A percentile compares a stretch with the other conserved stretches of the same genome.
These are phyloP conservation scores for Peromyscus polionotus DNA, from an alignment of 2,113 vertebrate species.

Conservation along the genomic window DNA sequence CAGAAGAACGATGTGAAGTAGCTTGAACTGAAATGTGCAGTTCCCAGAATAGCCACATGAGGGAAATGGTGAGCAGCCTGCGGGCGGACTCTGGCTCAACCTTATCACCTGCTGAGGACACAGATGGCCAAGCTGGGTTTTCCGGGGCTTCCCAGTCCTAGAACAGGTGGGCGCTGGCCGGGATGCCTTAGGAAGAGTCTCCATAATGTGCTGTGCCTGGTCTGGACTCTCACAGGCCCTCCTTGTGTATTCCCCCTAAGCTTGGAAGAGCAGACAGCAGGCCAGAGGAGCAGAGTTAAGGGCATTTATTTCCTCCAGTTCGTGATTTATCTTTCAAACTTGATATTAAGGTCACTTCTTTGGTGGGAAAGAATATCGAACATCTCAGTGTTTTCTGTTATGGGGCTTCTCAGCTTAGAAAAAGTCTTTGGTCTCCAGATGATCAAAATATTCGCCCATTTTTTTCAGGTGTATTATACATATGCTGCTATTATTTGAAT, in stretches of 20 bases:
- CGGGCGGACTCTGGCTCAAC: not conserved
- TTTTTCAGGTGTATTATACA: not conserved
- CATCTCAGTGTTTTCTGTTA: not conserved
- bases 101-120: conserved; percentile 72
- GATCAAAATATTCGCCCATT: not conserved
- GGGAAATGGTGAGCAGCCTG: conserved; percentile 65
- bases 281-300: not conserved
- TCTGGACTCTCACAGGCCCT: not conserved
- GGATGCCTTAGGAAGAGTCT: conserved; percentile 38
- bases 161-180: conserved; percentile 71
- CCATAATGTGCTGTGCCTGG: not conserved
- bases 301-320: not conserved
- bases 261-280: not conserved
- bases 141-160: conserved; percentile 71
- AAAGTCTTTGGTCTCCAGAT: conserved; percentile 32
- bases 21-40: not conserved
- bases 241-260: not conserved
- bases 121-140: conserved; percentile 78
- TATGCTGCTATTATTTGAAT: conserved; percentile 36
- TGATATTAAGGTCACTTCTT: conserved; percentile 12
- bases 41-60: conserved; percentile 65
- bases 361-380: not conserved
- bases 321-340: conserved; percentile 36
- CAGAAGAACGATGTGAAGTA: not conserved
- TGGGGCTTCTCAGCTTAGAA: conserved; percentile 31